Evolutionary conservation across 2,888 invertebrate species (phyloP), one percentile per base, ranked within the genome.

Genomic region (Nasonia oneida): DNA sequence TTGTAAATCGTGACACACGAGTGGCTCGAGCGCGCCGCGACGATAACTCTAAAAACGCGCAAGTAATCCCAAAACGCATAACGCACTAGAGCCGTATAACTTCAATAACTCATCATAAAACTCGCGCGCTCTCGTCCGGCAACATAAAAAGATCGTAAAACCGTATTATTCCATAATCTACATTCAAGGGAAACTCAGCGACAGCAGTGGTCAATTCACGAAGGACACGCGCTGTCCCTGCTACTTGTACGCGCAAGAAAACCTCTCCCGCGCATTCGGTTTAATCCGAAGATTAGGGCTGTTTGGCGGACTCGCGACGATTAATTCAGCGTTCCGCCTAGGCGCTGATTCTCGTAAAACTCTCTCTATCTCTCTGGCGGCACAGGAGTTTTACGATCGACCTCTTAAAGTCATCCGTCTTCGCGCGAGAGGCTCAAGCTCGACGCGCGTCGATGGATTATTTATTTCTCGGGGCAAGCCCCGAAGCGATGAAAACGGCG

Each of bases 341-440:
- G 14, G 42, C 53, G 57, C 57, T 47, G 75, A 75, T 80, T 75
- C 82, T 78, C 82, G 85, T 82, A 85, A 82, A 85, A 82, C 67
- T 81, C 39, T 70, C 64, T 39, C 12, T 29, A n/a, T 79, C 73
- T 81, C 29, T 70, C 50, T 33, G 29, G 23, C 10, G 29, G 14
- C 29, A 67, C 3, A 29, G 29, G 50, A 81, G 81, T 76, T 85
- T 85, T 85, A 82, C 85, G 85, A 82, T 79, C 64, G 79, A 50
- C 81, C 57, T 70, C n/a, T 81, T 61, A 23, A 75, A 82, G 79
- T 82, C 85, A 75, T 85, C 50, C 78, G 81, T 85, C 85, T 85
- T 85, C 76, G 42, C 29, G 47, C 57, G 33, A 8, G 61, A n/a
- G 18, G 37, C 42, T 29, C 57, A 6, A 39, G 37, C 42, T 61